Evolutionary conservation across 2,797 vertebrate species (phyloP), one percentile per base, ranked within the genome.

Genomic region (Sandelia bainsii): DNA sequence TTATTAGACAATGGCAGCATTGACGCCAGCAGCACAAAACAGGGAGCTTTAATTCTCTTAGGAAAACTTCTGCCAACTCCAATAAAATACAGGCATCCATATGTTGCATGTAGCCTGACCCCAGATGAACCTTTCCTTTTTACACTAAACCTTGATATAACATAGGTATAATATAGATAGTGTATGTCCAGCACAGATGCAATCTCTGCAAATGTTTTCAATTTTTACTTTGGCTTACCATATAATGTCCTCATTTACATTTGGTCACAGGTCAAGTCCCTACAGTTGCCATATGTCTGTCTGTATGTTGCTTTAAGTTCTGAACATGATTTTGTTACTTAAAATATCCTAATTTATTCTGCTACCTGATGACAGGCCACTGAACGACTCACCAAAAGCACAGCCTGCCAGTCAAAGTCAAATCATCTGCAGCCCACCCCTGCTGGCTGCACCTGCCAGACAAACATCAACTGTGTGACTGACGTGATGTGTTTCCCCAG

Each of bases 401-500:
- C 40, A 50, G 69, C 60, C 56, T 14, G 42, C 80, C 77, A 64
- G 75, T 79, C 74, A 45, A 14, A 39, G 6, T 27, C 29, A 50
- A 22, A 51, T 49, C n/a, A 1, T 70, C 56, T 25, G 44, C 62
- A 46, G 83, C 89, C 88, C 88, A 88, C 83, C 84, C 82, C 39
- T 50, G 74, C 56, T 51, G 71, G 50, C 77, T 77, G 46, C 83
- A 84, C 80, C 84, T 86, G 88, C 79, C 72, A 84, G 53, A 34
- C 75, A 75, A 73, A 62, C n/a, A 14, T 48, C 10, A 17, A 58
- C 69, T 56, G 79, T 81, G 73, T 49, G 44, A 78, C 66, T 83
- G 83, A 87, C 77, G 80, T 82, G 80, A 84, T 80, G 86, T 86
- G 83, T 91, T 91, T 84, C 77, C 82, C 76, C 17, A 79, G 74